Evolutionary conservation across 2,888 invertebrate genomes (phyloP).

Genomic region (Dysmachus trigonus): DNA sequence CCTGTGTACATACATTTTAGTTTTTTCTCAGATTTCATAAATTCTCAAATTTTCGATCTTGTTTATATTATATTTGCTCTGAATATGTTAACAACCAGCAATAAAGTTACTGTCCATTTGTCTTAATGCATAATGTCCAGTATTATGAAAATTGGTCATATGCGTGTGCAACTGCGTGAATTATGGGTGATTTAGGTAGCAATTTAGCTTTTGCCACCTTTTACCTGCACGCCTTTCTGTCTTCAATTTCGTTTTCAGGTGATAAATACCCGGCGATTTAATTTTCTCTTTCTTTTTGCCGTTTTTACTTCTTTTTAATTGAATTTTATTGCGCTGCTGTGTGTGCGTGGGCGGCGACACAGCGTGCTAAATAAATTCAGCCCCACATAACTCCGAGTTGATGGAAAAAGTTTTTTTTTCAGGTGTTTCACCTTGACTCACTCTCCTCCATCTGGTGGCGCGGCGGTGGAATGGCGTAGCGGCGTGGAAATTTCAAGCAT

Average conservation of each 20-base stretch:
- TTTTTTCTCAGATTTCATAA: no score
- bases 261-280: not conserved
- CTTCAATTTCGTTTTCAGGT: not conserved
- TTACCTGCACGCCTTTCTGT: not conserved
- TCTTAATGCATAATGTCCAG: not conserved
- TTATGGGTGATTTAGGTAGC: not conserved
- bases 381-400: conserved; percentile 12
- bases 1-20: no score
- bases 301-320: not conserved
- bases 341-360: conserved; percentile 21
- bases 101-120: no score
- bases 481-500: not conserved
- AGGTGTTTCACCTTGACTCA: conserved; percentile 39
- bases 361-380: not conserved
- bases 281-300: not conserved
- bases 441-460: not conserved
- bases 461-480: not conserved
- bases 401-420: conserved; percentile 17
- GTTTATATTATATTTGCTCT: no score
- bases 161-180: not conserved
- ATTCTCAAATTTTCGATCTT: no score
- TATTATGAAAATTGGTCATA: not conserved
- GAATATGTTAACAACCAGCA: no score
- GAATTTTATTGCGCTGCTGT: not conserved
- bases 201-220: not conserved